These are phyloP conservation scores for Drosophila fulvimacula DNA, from an alignment of 2,888 invertebrate genomes.

Conservation along the genomic window DNA sequence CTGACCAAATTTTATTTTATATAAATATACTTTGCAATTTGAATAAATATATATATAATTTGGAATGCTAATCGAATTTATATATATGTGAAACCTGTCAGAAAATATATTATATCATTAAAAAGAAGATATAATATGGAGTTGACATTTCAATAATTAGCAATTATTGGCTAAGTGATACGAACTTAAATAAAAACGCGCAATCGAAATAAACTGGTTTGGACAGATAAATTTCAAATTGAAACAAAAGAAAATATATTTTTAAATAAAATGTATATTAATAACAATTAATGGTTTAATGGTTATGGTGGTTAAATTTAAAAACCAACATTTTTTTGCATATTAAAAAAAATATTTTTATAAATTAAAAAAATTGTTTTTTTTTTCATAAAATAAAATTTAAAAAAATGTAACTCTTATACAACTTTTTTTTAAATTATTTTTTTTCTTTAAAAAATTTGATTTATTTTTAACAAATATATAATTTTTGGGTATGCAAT, in stretches of 20 bases:
- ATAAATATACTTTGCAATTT: neutral
- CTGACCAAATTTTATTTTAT: neutral
- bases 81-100: conserved; percentile 1
- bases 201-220: neutral
- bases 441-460: neutral
- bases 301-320: too few species aligned
- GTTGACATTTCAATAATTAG: conserved; percentile 42
- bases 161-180: conserved; percentile 24
- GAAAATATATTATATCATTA: neutral
- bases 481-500: neutral
- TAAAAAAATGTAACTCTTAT: too few species aligned
- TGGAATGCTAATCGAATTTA: neutral
- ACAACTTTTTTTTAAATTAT: too few species aligned
- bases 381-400: too few species aligned
- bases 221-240: neutral
- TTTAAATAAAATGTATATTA: neutral
- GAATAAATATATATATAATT: neutral
- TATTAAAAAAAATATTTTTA: too few species aligned
- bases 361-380: too few species aligned
- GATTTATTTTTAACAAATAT: neutral
- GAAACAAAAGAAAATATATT: neutral
- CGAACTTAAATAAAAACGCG: conserved; percentile 12
- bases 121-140: neutral
- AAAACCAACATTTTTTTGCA: too few species aligned
- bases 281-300: too few species aligned